Base-by-base conservation (phyloP, 2,797 vertebrate species). In the Alca torda region DNA sequence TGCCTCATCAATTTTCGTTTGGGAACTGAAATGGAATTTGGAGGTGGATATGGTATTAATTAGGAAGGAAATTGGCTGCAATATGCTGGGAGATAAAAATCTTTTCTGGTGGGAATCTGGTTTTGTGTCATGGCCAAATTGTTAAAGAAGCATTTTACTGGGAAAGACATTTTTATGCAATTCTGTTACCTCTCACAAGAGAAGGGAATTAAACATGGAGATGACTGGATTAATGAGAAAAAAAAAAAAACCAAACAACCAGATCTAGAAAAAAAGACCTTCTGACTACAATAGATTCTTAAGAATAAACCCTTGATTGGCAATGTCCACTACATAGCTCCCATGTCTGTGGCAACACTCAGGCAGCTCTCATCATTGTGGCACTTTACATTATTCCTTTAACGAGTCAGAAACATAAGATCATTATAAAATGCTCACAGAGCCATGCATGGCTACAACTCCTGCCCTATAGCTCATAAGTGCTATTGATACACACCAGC, bases 41-140 rank as follows among this genome's bases (percentile, higher is more conserved):
- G 67, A 97, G 84, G 84, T 96, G 79, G 97, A 92, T 97, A 96
- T 94, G 80, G 87, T 97, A 97, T 98, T 98, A 98, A 98, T 98
- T 97, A 97, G 9, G 41, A 94, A 92, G 80, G 89, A 98, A 98
- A 97, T 94, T 92, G 94, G 90, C 85, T 43, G 78, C 97, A 97
- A 94, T 97, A 95, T 95, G 96, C 90, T 97, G 92, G 21, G 95
- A 98, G 93, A 96, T 96, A 97, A 97, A 97, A 95, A 64, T 84
- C 50, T 59, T 81, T 96, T 96, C 97, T 97, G 90, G 91, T 97
- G 96, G 96, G 95, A 98, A 97, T 98, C 50, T 94, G 91, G 59
- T 92, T 94, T 94, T 97, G 94, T 95, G 96, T 92, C 72, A 25
- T 78, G 76, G 96, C 96, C 97, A 97, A 96, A 96, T 90, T 96